These are phyloP conservation scores for Cryptophagus acutangulus DNA, from an alignment of 2,888 invertebrate genomes.

Conservation along the genomic window DNA sequence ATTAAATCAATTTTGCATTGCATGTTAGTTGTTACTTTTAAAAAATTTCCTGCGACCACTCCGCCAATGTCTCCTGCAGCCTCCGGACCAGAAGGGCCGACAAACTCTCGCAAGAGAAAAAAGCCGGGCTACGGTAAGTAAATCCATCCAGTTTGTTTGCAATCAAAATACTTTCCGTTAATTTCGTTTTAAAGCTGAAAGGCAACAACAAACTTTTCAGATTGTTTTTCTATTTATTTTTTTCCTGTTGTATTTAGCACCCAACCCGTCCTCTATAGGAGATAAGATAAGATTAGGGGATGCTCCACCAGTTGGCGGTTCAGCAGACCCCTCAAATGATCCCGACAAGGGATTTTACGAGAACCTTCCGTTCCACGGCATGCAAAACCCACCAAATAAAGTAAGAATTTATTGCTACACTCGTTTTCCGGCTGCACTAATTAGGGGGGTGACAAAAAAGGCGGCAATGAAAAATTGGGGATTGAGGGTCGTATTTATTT, in stretches of 20 bases:
- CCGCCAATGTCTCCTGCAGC: too few species aligned
- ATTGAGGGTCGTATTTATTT: too few species aligned
- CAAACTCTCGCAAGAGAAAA: conserved; percentile 59
- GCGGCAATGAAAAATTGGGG: too few species aligned
- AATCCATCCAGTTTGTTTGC: too few species aligned
- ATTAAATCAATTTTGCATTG: too few species aligned
- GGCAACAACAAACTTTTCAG: conserved; percentile 20
- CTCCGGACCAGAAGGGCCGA: conserved; percentile 13
- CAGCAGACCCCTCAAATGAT: conserved; percentile 66
- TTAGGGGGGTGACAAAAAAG: too few species aligned
- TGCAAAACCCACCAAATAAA: conserved; percentile 91
- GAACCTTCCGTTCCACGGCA: conserved; percentile 91
- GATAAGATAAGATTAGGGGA: conserved; percentile 50
- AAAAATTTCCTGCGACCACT: conserved; percentile 54
- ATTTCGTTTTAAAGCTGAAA: conserved; percentile 18
- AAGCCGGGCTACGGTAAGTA: conserved; percentile 65
- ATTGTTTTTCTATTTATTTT: conserved; percentile 26
- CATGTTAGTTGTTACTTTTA: conserved; percentile 77
- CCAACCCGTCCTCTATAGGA: conserved; percentile 51
- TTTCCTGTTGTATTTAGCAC: too few species aligned
- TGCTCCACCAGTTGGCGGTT: conserved; percentile 47
- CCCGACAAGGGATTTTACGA: conserved; percentile 84
- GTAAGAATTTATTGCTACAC: conserved; percentile 50
- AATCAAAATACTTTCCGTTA: conserved; percentile 13
- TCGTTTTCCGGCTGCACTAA: conserved; percentile 3